These are phyloP conservation scores for Augochlorella aurata DNA, from an alignment of 2,888 invertebrate genomes.

Conservation along the genomic window DNA sequence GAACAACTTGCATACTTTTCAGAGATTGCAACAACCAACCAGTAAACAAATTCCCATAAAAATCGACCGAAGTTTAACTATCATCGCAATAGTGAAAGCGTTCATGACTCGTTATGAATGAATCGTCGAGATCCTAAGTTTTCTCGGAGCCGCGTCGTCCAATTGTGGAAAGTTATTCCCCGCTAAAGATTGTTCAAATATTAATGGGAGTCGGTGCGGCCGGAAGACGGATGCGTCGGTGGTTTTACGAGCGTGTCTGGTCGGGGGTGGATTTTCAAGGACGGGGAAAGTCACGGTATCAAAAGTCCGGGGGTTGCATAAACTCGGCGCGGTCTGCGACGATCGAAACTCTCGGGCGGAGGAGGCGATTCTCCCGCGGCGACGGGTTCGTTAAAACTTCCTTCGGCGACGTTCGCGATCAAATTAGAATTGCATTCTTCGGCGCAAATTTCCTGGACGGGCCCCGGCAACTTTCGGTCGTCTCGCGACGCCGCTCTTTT, in stretches of 20 bases:
- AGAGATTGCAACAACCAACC: no score
- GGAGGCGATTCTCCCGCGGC: conserved; percentile 12
- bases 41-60: no score
- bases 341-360: conserved; percentile 52
- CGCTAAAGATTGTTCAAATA: neutral
- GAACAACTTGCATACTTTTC: no score
- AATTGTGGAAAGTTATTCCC: neutral
- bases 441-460: conserved; percentile 57
- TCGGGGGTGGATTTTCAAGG: neutral
- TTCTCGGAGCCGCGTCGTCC: no score
- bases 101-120: no score
- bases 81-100: no score
- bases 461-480: conserved; percentile 55
- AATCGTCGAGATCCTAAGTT: no score
- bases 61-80: no score
- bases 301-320: neutral
- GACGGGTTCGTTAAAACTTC: conserved; percentile 66
- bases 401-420: conserved; percentile 59
- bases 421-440: conserved; percentile 66
- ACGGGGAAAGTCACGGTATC: conserved; percentile 45
- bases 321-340: conserved; percentile 42
- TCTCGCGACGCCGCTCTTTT: conserved; percentile 31
- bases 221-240: neutral
- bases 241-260: neutral
- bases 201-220: neutral